A percentile compares a stretch with the other conserved stretches of the same genome.
phyloP scores from a whole-genome alignment of 23 tunicate genomes.

The Corella eumyota region DNA sequence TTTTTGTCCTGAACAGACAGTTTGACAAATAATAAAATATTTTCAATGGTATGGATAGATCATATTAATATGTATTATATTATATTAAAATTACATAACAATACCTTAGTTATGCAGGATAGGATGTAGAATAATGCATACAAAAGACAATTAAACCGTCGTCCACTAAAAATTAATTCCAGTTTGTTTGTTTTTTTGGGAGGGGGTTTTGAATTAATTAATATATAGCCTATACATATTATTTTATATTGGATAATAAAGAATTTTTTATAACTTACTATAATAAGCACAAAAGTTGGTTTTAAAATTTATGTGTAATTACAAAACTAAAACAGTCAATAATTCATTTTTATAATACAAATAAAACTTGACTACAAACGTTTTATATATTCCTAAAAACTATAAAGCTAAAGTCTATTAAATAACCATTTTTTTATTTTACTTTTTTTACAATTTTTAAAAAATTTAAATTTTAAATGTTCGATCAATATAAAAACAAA shows the following conservation, averaged over 20 bases:
- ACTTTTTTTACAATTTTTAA: too few species aligned
- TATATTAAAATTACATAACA: not conserved
- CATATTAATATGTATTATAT: not conserved
- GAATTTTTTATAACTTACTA: not conserved
- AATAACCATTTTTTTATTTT: too few species aligned
- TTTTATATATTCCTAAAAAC: too few species aligned
- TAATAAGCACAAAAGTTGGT: not conserved
- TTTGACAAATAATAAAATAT: not conserved
- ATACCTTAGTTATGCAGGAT: slow-evolving; percentile 47
- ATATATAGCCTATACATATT: too few species aligned
- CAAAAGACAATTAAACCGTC: slow-evolving; percentile 21
- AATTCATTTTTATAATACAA: too few species aligned
- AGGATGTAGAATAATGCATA: slow-evolving; percentile 46
- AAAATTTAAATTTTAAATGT: not conserved
- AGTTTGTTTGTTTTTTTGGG: too few species aligned
- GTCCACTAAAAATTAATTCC: slow-evolving; percentile 22
- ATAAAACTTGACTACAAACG: not conserved
- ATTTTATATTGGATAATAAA: too few species aligned
- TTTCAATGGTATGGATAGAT: not conserved
- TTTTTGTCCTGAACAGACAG: not conserved
- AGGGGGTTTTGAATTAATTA: too few species aligned
- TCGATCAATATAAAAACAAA: not conserved
- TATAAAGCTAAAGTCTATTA: too few species aligned
- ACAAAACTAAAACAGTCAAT: too few species aligned
- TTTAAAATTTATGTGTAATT: not conserved